Percentiles rank a stretch among this genome's conserved stretches.
phyloP scores from a whole-genome alignment of 64 coral and sea anemone species.

The Dendronephthya gigantea region DNA sequence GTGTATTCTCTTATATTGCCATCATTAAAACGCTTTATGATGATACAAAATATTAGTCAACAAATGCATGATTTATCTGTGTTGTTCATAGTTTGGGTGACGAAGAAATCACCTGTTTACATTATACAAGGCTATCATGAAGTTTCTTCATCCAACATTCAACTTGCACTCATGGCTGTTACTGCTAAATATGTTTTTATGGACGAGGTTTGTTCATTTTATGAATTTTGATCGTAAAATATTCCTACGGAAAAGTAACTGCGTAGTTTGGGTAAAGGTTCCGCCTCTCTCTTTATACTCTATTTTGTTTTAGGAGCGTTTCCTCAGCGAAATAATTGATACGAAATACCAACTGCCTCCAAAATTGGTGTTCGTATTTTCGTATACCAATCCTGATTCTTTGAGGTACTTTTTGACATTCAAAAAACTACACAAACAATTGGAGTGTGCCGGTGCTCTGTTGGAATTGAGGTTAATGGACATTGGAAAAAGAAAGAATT shows the following conservation, averaged over 20 bases:
- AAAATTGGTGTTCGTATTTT: conserved; percentile 62
- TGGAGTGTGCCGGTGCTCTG: conserved; percentile 5
- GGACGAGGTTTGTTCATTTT: not conserved
- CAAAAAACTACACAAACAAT: conserved; percentile 6
- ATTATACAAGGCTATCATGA: conserved; percentile 13
- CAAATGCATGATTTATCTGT: not conserved
- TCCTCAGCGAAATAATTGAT: conserved; percentile 52
- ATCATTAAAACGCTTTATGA: not conserved
- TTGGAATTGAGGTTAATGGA: conserved; percentile 59
- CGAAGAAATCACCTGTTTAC: not conserved
- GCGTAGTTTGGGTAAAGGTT: not conserved
- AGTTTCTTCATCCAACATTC: not conserved
- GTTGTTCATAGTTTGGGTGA: conserved; percentile 23
- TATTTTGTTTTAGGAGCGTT: conserved; percentile 53
- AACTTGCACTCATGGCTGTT: conserved; percentile 16
- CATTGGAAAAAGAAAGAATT: conserved; percentile 34
- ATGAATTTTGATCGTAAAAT: not conserved
- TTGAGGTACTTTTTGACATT: conserved; percentile 51
- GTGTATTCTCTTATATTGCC: not conserved
- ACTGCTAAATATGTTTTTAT: not conserved
- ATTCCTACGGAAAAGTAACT: too few species aligned
- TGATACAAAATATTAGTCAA: not conserved
- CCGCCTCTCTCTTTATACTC: not conserved
- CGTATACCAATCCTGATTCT: conserved; percentile 42
- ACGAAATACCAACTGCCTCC: conserved; percentile 54